Evolutionary conservation across 1,140 invertebrate genomes (phyloP).

Genomic region (Radopholus similis): DNA sequence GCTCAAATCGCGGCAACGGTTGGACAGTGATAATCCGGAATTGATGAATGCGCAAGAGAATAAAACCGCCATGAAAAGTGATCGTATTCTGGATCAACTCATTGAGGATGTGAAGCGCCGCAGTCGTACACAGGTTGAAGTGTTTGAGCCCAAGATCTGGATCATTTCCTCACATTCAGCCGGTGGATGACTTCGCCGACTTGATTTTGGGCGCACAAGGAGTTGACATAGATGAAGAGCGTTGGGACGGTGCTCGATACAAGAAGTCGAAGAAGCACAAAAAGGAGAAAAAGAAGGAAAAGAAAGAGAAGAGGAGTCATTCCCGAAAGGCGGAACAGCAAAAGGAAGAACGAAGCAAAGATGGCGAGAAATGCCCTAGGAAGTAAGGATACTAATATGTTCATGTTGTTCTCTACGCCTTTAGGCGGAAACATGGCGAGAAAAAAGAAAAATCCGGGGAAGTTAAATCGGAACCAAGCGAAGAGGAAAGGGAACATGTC

Average conservation of each 20-base stretch:
- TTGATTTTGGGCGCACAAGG: background rate
- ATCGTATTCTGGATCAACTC: background rate
- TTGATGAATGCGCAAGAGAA: background rate
- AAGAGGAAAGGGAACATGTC: background rate
- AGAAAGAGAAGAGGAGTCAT: constrained; percentile 8
- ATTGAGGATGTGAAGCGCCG: background rate
- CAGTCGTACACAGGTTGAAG: background rate
- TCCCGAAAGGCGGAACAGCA: background rate
- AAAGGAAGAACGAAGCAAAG: background rate
- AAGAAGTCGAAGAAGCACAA: constrained; percentile 11
- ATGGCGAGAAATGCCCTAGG: background rate
- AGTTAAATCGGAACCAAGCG: background rate
- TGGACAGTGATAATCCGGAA: background rate
- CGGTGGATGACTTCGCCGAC: background rate
- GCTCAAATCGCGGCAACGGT: too few relatives aligned
- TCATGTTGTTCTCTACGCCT: background rate
- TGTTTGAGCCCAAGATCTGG: background rate
- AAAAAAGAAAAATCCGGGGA: background rate
- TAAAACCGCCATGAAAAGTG: background rate
- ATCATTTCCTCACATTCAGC: background rate
- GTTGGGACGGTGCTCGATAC: background rate
- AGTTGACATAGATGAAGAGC: background rate
- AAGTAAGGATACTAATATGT: background rate
- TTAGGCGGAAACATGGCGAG: background rate
- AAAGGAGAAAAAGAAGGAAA: constrained; percentile 1